Conservation (phyloP, 2,113 vertebrate species). For the Raja brachyura region DNA sequence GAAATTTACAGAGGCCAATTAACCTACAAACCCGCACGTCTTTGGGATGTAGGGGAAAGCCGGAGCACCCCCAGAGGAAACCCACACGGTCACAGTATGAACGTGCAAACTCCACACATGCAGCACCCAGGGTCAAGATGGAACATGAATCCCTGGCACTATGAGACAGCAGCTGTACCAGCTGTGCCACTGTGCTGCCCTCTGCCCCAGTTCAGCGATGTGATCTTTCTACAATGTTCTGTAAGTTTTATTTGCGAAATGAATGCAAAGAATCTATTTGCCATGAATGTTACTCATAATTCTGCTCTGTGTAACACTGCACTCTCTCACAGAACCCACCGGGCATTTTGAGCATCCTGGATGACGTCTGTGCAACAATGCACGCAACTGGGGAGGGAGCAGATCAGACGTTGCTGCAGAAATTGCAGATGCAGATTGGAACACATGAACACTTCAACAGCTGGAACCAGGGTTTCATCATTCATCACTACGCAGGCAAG, state of each 20-base stretch:
- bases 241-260: background rate
- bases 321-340: slow-evolving; percentile 74
- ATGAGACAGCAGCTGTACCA: too few species aligned
- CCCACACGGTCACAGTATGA: too few species aligned
- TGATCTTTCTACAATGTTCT: background rate
- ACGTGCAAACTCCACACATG: too few species aligned
- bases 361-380: slow-evolving; percentile 97
- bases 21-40: too few species aligned
- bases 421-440: slow-evolving; percentile 86
- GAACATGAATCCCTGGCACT: too few species aligned
- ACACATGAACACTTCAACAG: slow-evolving; percentile 98
- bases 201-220: background rate
- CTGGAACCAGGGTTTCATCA: slow-evolving; percentile 98
- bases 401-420: slow-evolving; percentile 93
- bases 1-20: too few species aligned
- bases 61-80: too few species aligned
- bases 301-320: background rate
- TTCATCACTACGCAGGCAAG: slow-evolving; percentile 98
- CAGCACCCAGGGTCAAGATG: too few species aligned
- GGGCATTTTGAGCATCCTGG: slow-evolving; percentile 91
- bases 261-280: background rate
- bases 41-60: too few species aligned
- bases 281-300: background rate
- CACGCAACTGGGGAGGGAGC: slow-evolving; percentile 91
- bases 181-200: too few species aligned